Evolutionary conservation across 2,797 vertebrate species (phyloP), one percentile per base, ranked within the genome.

Genomic region (Bovichtus diacanthus): DNA sequence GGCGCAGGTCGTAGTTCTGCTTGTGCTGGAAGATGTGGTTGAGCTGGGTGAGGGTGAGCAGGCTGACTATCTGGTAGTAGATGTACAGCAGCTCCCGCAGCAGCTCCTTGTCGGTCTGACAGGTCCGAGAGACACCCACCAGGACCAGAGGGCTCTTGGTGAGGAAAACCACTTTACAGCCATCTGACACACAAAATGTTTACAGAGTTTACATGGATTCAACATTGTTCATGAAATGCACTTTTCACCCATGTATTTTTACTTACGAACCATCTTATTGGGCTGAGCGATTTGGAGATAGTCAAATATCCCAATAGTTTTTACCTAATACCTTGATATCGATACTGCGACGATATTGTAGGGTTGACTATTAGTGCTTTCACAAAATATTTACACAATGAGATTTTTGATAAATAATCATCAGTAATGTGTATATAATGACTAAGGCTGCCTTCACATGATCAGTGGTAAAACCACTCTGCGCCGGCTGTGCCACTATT

Each of bases 21-120:
- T 98, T 97, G 92, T 96, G 95, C 94, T 98, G 95, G 87, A 99
- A 99, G 89, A 99, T 96, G 90, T 97, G 96, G 92, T 97, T 97
- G 86, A 99, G 97, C 92, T 99, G 98, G 0, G 98, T 96, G 80
- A 97, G 96, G 0, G 98, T 99, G 2, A 99, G 96, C 61, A 99
- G 95, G 90, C 98, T 99, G 78, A 99, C 94, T 21, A 99, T 99
- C 94, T 99, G 98, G 90, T 98, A 98, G 94, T 98, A 99, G 91
- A 99, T 97, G 89, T 99, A 99, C 36, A 96, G 97, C 75, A 99
- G 95, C 92, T 99, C 97, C 0, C 98, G 96, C 11, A 96, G 95
- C 13, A 99, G 95, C 90, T 98, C 97, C 76, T 97, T 96, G 73
- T 98, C 97, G 0, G 98, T 98, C 90, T 99, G 98, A 73, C 78